These are phyloP conservation scores for Neuroscelio doddi DNA, from an alignment of 2,888 invertebrate species.

Conservation along the genomic window DNA sequence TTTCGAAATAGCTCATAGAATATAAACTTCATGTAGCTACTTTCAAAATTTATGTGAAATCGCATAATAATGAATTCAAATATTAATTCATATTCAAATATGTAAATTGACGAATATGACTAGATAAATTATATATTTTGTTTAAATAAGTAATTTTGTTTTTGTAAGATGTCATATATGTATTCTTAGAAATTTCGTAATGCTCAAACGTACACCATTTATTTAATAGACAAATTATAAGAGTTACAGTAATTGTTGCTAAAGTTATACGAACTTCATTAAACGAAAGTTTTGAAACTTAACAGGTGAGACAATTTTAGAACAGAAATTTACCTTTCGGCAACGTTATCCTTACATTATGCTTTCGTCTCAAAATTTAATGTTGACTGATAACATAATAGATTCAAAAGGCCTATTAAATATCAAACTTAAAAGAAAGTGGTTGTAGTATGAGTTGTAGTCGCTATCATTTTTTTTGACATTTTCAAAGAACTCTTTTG, in stretches of 20 bases:
- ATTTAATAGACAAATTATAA: slow-evolving; percentile 40
- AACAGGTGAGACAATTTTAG: slow-evolving; percentile 36
- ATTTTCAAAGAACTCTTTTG: too few relatives aligned
- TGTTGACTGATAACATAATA: too few relatives aligned
- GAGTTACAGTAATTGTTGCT: slow-evolving; percentile 41
- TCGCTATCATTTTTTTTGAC: too few relatives aligned
- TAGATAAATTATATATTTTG: neutral
- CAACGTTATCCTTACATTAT: neutral
- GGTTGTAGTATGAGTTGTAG: too few relatives aligned
- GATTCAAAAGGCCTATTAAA: too few relatives aligned
- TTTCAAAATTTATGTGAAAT: neutral
- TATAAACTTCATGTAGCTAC: too few relatives aligned
- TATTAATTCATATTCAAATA: slow-evolving; percentile 4
- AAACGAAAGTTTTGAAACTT: slow-evolving; percentile 38
- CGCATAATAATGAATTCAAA: neutral
- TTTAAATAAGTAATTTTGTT: slow-evolving; percentile 6
- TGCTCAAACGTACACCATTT: slow-evolving; percentile 38
- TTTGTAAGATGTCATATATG: slow-evolving; percentile 28
- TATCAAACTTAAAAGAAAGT: too few relatives aligned
- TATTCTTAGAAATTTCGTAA: slow-evolving; percentile 39
- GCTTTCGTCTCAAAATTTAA: neutral
- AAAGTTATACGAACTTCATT: slow-evolving; percentile 37
- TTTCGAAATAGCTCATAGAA: too few relatives aligned
- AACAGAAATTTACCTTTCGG: slow-evolving; percentile 35
- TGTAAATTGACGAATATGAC: neutral